Percentiles rank a stretch among this genome's conserved stretches.
Conservation (phyloP, 2,113 vertebrate species). For the Burhinus bistriatus region DNA sequence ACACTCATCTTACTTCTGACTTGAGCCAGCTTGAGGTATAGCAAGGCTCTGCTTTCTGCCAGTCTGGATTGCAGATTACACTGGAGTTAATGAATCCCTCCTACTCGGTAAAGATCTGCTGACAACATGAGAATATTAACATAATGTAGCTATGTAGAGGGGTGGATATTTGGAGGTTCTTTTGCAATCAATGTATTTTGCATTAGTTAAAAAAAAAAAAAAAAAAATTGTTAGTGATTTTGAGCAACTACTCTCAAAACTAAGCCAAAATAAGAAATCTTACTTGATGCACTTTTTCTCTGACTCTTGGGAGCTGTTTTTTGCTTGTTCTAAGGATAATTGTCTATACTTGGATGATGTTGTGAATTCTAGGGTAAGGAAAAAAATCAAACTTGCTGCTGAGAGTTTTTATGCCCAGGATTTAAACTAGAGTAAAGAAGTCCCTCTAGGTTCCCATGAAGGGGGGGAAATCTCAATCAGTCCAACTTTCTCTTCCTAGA, state of each 20-base stretch:
- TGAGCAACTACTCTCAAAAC: not conserved
- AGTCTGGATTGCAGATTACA: conserved; percentile 26
- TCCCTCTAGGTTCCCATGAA: not conserved
- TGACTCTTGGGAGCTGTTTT: not conserved
- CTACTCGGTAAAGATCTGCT: not conserved
- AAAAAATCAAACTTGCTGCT: not conserved
- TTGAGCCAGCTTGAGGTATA: not conserved
- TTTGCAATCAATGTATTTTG: not conserved
- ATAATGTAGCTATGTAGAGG: not conserved
- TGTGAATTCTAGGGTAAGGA: not conserved
- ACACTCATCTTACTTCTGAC: not conserved
- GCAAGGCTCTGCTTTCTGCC: not conserved
- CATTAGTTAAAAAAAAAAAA: not conserved
- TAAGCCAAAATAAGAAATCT: not conserved
- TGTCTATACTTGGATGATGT: not conserved
- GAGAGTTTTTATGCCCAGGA: not conserved
- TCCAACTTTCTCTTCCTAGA: not conserved
- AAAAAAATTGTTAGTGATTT: not conserved
- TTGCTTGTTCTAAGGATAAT: not conserved
- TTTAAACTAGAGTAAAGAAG: not conserved
- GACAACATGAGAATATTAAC: conserved; percentile 32
- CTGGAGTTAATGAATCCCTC: conserved; percentile 48
- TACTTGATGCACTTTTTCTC: not conserved
- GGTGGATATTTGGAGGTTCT: not conserved
- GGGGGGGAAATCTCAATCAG: not conserved